Evolutionary conservation across 2,113 vertebrate species (phyloP), one percentile per base, ranked within the genome.

Genomic region (Rhinichthys klamathensis): DNA sequence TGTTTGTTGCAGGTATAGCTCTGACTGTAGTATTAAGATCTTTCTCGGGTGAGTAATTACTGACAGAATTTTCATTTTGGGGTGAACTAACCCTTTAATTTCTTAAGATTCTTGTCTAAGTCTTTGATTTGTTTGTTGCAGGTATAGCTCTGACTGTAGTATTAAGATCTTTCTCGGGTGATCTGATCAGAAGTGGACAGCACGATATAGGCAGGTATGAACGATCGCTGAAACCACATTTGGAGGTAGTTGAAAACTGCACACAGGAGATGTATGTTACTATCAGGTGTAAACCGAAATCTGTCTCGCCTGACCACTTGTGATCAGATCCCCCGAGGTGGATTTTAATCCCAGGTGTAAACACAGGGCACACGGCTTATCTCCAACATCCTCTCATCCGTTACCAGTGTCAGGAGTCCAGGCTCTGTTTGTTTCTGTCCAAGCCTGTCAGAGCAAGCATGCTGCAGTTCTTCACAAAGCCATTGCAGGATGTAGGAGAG

Each of bases 371-470:
- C 41, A 1, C 6, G 13, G n/a, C 6, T 74, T 74, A 74, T 74
- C 41, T 74, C 86, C 5, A 76, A 87, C 8, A 74, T n/a, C 88
- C 84, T 23, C 85, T 88, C n/a, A 87, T 88, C 46, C 88, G 80
- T 32, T 96, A 94, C 0, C 93, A 95, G 87, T 95, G 95, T 82
- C 88, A 91, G 11, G 95, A 95, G 6, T 95, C 94, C 84, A 92
- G 93, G 23, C 92, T 0, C 88, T 94, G 2, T 95, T 96, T 0
- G 49, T 87, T 70, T 94, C 90, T 13, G 93, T 94, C 44, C 92
- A 93, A 9, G 86, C 93, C n/a, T 95, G 94, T 94, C 88, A 94
- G 35, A 44, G 41, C 23, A 25, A n/a, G n/a, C n/a, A 73, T 23
- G 23, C 70, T 15, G 41, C 41, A 15, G 72, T 74, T 74, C 72